phyloP scores from a whole-genome alignment of 2,888 invertebrate genomes.

The Folsomia manolachei region DNA sequence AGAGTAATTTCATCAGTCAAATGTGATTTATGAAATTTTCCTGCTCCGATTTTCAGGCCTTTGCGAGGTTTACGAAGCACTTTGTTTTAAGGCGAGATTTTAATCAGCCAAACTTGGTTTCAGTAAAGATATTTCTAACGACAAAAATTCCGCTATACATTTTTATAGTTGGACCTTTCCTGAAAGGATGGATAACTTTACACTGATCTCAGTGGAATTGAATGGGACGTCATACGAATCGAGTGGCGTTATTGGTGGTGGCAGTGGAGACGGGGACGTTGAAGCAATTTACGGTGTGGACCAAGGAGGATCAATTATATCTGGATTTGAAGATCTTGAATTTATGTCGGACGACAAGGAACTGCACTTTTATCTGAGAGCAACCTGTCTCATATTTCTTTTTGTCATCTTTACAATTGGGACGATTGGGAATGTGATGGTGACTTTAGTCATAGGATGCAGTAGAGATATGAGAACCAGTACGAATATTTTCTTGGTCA shows the following conservation, averaged over 20 bases:
- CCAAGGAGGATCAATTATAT: background rate
- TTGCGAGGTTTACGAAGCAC: too few relatives aligned
- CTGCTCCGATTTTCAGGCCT: too few relatives aligned
- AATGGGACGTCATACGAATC: conserved; percentile 17
- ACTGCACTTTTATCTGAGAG: conserved; percentile 69
- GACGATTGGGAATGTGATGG: conserved; percentile 87
- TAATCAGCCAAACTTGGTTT: too few relatives aligned
- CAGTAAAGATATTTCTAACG: too few relatives aligned
- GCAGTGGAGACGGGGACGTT: background rate
- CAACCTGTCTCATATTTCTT: conserved; percentile 82
- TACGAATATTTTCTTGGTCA: conserved; percentile 90
- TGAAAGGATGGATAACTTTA: conserved; percentile 4
- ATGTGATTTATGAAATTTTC: too few relatives aligned
- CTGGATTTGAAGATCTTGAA: background rate
- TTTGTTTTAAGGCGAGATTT: too few relatives aligned
- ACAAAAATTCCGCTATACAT: too few relatives aligned
- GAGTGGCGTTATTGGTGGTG: background rate
- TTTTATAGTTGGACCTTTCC: background rate
- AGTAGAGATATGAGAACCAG: conserved; percentile 87
- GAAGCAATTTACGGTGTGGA: background rate
- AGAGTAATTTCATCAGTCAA: too few relatives aligned
- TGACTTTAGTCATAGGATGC: conserved; percentile 75
- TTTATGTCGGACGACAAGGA: conserved; percentile 11
- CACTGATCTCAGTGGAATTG: background rate
- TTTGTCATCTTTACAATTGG: conserved; percentile 83